These are phyloP conservation scores for Agelas oroides DNA, from an alignment of 37 sponge, comb jelly and placozoan genomes.

Conservation along the genomic window DNA sequence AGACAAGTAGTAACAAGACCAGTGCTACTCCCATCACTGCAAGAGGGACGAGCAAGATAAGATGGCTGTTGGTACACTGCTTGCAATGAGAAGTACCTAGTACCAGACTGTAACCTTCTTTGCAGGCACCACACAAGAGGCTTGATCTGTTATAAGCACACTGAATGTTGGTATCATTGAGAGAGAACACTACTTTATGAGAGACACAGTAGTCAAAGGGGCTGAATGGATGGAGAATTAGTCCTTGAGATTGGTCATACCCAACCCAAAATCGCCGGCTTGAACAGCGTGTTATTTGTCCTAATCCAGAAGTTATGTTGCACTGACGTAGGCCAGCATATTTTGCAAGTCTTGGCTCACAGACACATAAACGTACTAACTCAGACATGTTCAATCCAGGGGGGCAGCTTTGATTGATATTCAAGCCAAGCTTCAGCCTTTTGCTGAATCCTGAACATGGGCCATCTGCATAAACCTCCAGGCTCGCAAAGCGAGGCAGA, in stretches of 20 bases:
- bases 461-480: too few species aligned
- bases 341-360: too few species aligned
- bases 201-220: conserved; percentile 7
- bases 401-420: too few species aligned
- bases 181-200: not conserved
- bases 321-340: not conserved
- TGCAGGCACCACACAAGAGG: not conserved
- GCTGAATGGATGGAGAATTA: not conserved
- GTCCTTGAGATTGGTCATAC: not conserved
- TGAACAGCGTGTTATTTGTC: not conserved
- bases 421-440: too few species aligned
- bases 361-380: too few species aligned
- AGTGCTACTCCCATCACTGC: not conserved
- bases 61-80: not conserved
- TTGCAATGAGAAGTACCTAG: not conserved
- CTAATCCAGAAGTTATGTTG: not conserved
- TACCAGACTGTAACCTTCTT: not conserved
- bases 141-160: not conserved
- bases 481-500: too few species aligned
- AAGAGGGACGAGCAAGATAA: not conserved
- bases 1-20: not conserved
- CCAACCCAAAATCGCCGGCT: conserved; percentile 10
- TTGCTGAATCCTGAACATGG: too few species aligned
- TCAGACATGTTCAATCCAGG: too few species aligned
- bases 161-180: not conserved